Conservation (phyloP, 2,797 vertebrate genomes). For the Cuniculus paca region DNA sequence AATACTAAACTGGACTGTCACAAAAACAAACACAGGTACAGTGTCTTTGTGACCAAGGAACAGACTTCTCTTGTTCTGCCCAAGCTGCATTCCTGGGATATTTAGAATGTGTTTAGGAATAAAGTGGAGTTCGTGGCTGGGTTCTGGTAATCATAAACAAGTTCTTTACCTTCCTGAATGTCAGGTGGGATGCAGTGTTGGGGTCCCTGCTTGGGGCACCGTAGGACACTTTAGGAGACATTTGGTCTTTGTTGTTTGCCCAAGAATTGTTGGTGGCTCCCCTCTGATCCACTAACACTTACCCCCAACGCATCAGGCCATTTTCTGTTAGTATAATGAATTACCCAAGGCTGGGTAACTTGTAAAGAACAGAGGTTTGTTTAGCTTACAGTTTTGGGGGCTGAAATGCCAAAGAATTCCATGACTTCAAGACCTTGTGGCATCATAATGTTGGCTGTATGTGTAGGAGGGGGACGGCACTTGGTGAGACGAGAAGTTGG, state of each 20-base stretch:
- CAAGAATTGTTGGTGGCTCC: background rate
- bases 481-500: no score
- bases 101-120: background rate
- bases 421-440: background rate
- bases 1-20: background rate
- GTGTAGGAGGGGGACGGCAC: no score
- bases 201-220: background rate
- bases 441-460: no score
- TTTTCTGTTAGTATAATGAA: background rate
- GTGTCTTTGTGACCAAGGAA: background rate
- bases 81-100: background rate
- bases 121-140: background rate
- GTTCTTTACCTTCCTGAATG: background rate
- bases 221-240: background rate
- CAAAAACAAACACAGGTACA: background rate
- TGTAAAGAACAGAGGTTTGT: background rate
- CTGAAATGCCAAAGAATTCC: background rate
- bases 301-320: background rate
- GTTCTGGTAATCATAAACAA: background rate
- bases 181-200: background rate
- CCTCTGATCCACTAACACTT: background rate
- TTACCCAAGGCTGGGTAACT: background rate
- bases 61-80: background rate
- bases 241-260: background rate
- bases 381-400: background rate